Conservation (phyloP, 2,797 vertebrate genomes). For the Neopelma chrysocephalum region DNA sequence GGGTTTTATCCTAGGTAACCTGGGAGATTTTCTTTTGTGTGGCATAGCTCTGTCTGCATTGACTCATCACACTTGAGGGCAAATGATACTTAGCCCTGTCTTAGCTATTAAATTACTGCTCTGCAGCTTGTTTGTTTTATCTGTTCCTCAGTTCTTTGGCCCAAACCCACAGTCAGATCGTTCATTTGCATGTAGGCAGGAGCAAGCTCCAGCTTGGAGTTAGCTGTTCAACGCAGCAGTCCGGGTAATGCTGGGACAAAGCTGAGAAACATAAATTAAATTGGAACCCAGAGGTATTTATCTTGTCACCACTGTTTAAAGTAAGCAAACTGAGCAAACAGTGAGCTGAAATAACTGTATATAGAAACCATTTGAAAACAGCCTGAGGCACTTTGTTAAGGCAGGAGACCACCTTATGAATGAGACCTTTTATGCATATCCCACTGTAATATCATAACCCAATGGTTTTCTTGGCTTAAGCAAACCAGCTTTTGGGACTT, state of each 20-base stretch:
- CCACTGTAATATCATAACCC: neutral
- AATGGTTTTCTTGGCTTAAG: neutral
- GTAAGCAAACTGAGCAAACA: neutral
- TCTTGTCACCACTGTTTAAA: neutral
- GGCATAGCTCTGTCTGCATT: neutral
- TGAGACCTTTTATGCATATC: neutral
- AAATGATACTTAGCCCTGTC: neutral
- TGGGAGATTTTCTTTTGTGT: constrained; percentile 2
- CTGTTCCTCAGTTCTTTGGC: neutral
- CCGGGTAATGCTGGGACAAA: neutral
- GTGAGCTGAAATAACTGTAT: neutral
- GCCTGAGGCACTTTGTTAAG: neutral
- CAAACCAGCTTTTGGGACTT: neutral
- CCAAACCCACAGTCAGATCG: neutral
- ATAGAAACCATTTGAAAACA: neutral
- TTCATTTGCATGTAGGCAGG: neutral
- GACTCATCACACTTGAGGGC: neutral
- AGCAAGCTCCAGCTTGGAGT: neutral
- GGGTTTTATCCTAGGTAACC: neutral
- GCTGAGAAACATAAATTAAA: neutral
- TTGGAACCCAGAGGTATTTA: neutral
- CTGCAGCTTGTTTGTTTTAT: neutral
- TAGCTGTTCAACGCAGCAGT: neutral
- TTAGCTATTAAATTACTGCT: neutral
- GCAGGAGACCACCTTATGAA: neutral